Percentiles rank a stretch among this genome's conserved stretches.
These are phyloP conservation scores for Knipowitschia caucasica DNA, from an alignment of 2,797 vertebrate genomes.

Conservation along the genomic window DNA sequence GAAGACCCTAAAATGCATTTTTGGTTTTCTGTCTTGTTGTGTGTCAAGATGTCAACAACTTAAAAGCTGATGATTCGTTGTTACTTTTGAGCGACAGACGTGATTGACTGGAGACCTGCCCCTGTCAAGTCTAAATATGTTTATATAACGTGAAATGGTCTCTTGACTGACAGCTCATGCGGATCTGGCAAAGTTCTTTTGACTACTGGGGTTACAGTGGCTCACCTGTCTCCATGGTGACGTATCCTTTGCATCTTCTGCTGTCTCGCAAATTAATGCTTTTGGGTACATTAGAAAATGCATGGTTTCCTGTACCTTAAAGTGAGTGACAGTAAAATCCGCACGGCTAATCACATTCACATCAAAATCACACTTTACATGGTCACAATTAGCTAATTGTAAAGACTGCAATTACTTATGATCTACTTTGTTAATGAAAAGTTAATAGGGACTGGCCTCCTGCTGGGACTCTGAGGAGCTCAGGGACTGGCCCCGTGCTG, in stretches of 20 bases:
- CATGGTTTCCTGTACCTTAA: not conserved
- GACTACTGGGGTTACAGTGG: not conserved
- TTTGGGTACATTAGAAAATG: not conserved
- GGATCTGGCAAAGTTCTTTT: not conserved
- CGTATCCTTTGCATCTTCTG: not conserved
- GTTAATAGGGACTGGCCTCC: too few species aligned
- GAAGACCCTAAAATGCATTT: not conserved
- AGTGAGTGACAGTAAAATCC: too few species aligned
- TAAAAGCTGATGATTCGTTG: not conserved
- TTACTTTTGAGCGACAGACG: not conserved
- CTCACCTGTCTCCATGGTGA: not conserved
- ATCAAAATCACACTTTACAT: too few species aligned
- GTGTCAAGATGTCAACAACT: not conserved
- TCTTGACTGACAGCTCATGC: slow-evolving; percentile 4
- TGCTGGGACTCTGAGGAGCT: too few species aligned
- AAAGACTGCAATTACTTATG: too few species aligned
- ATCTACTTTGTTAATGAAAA: too few species aligned
- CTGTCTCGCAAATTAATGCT: not conserved
- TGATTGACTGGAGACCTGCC: slow-evolving; percentile 1
- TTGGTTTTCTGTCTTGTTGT: too few species aligned
- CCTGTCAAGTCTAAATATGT: slow-evolving; percentile 1
- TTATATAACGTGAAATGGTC: not conserved
- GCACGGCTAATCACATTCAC: too few species aligned
- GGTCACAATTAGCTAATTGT: too few species aligned
- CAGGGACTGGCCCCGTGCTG: too few species aligned